Evolutionary conservation across 1,140 invertebrate genomes (phyloP), one percentile per base, ranked within the genome.

Genomic region (Belonocnema kinseyi): DNA sequence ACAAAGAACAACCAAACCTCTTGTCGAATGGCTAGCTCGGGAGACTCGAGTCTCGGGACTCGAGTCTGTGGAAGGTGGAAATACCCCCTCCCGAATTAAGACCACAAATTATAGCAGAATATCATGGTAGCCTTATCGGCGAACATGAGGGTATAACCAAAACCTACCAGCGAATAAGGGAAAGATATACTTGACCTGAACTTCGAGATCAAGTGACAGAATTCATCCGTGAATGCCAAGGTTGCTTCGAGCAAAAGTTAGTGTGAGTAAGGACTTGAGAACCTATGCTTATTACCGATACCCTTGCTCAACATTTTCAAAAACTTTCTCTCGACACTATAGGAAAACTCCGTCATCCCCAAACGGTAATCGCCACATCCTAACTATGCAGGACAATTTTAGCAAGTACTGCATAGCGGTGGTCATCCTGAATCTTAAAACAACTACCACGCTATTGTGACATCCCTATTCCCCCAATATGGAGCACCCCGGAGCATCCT

Each of bases 321-420:
- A 81, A 80, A 19, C 61, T 82, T 13, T 50, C 73, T 6, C 26
- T 88, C 14, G 87, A 89, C 61, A 83, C 89, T 0, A 83, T 88
- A 2, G 87, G 88, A 8, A 86, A 83, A 3, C 52, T 88, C 33
- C 79, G 80, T 1, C 19, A 74, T 52, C 83, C 1, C 50, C 76
- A 21, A 19, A 56, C 6, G 84, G 84, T 10, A 86, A 87, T 74
- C 83, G 83, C 87, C 87, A 80, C 77, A 83, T 89, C 51, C 52
- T 89, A 8, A 87, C 87, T 6, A 72, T 85, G 56, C 85, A 87
- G n/a, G n/a, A n/a, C 74, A 74, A 84, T 26, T 70, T 90, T n/a
- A 82, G 85, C 0, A 89, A 89, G 81, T 89, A 80, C 58, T 58
- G 56, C 17, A 58, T 58, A 2, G 56, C 56, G 7, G 56, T 58